Conservation (phyloP, 1,140 invertebrate genomes). For the Zaprionus lachaisei region DNA sequence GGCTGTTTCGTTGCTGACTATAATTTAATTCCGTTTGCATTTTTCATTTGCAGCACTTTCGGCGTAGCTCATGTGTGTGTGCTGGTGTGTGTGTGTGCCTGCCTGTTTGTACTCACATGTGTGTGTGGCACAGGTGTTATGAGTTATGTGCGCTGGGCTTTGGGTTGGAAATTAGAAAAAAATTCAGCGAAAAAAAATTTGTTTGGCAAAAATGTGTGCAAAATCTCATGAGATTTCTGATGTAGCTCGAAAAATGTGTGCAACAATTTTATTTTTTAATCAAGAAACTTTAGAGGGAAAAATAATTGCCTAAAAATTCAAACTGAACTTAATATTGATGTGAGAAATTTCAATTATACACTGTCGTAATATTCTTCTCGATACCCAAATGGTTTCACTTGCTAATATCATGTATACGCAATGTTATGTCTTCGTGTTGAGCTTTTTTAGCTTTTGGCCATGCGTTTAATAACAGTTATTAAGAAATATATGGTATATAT, state of each 20-base stretch:
- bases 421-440: not conserved
- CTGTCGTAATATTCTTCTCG: no score
- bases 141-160: conserved; percentile 76
- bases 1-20: conserved; percentile 74
- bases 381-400: not conserved
- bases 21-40: conserved; percentile 82
- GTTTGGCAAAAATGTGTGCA: conserved; percentile 42
- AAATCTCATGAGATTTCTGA: conserved; percentile 63
- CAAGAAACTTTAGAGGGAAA: not conserved
- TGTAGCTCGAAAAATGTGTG: conserved; percentile 19
- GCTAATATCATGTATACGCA: conserved; percentile 2
- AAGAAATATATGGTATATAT: not conserved
- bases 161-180: conserved; percentile 74
- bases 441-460: not conserved
- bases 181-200: conserved; percentile 40
- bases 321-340: not conserved
- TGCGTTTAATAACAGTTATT: not conserved
- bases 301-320: not conserved
- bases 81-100: no score
- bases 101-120: not conserved
- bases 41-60: conserved; percentile 82
- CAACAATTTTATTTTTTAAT: conserved; percentile 22
- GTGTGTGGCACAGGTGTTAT: conserved; percentile 64
- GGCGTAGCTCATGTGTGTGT: conserved; percentile 48
- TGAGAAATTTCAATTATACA: not conserved